Evolutionary conservation across 2,113 vertebrate species (phyloP).

Genomic region (Oreochromis tanganicae): DNA sequence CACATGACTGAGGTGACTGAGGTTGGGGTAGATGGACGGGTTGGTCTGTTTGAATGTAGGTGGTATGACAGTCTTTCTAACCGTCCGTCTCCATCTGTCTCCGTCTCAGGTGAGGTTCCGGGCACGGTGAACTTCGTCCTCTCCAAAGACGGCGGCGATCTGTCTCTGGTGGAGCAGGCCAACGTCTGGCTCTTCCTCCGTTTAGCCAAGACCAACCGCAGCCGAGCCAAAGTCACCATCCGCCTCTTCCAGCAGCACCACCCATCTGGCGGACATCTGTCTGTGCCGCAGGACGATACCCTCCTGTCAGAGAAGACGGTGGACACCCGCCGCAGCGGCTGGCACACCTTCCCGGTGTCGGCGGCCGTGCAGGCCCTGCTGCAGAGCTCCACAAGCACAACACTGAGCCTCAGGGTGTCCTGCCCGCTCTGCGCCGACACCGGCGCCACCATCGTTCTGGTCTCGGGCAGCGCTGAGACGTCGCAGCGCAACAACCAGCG

Average conservation of each 20-base stretch:
- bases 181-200: slow-evolving; percentile 95
- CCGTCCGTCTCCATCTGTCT: not conserved
- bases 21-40: not conserved
- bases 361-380: slow-evolving; percentile 81
- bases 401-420: slow-evolving; percentile 80
- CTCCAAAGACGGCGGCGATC: slow-evolving; percentile 86
- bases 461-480: slow-evolving; percentile 2
- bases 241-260: slow-evolving; percentile 80
- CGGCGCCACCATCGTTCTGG: slow-evolving; percentile 80
- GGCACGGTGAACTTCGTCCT: slow-evolving; percentile 85
- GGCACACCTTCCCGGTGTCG: slow-evolving; percentile 90
- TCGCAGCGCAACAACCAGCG: slow-evolving; percentile 76
- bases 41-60: not conserved
- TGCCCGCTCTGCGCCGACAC: slow-evolving; percentile 87
- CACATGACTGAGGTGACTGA: not conserved
- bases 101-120: slow-evolving; percentile 74
- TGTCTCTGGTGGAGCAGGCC: slow-evolving; percentile 87
- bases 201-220: slow-evolving; percentile 88
- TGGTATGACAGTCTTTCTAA: not conserved
- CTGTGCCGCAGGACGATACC: slow-evolving; percentile 56
- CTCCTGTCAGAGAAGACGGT: slow-evolving; percentile 86
- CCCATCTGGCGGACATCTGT: slow-evolving; percentile 2
- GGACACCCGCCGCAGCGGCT: slow-evolving; percentile 90
- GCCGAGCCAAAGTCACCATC: slow-evolving; percentile 86
- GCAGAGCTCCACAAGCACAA: slow-evolving; percentile 18